Evolutionary conservation across 2,888 invertebrate genomes (phyloP).

Genomic region (Callinectes sapidus): DNA sequence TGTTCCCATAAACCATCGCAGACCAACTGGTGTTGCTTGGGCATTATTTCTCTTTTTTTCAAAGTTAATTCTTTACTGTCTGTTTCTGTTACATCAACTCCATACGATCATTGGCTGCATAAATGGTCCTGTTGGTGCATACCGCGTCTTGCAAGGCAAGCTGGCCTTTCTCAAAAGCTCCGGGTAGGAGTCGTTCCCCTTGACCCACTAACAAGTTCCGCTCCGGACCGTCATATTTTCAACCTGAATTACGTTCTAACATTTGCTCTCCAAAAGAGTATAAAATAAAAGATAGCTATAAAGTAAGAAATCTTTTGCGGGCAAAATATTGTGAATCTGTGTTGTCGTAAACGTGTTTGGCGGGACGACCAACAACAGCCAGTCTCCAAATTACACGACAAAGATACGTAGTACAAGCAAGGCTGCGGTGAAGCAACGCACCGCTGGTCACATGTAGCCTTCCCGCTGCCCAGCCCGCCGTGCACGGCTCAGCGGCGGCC

Average conservation of each 20-base stretch:
- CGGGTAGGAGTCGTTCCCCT: background rate
- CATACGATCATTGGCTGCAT: background rate
- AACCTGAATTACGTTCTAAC: constrained; percentile 1
- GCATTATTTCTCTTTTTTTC: background rate
- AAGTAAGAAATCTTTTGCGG: background rate
- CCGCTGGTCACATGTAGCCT: background rate
- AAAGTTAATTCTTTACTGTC: background rate
- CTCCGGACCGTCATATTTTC: constrained; percentile 16
- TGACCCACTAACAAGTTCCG: constrained; percentile 24
- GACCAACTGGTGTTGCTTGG: background rate
- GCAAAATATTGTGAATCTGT: background rate
- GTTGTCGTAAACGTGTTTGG: background rate
- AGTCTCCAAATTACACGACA: background rate
- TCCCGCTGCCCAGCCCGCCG: background rate
- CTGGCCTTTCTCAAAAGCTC: background rate
- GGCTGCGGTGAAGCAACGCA: background rate
- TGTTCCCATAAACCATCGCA: background rate
- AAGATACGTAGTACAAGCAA: background rate
- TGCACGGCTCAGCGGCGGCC: background rate
- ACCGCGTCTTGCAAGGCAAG: background rate
- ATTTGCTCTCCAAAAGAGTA: background rate
- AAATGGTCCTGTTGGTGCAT: background rate
- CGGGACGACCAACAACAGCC: background rate
- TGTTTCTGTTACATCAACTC: background rate
- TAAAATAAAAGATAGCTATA: background rate